Evolutionary conservation across 2,888 invertebrate genomes (phyloP), one percentile per base, ranked within the genome.

Genomic region (Ochropleura plecta): DNA sequence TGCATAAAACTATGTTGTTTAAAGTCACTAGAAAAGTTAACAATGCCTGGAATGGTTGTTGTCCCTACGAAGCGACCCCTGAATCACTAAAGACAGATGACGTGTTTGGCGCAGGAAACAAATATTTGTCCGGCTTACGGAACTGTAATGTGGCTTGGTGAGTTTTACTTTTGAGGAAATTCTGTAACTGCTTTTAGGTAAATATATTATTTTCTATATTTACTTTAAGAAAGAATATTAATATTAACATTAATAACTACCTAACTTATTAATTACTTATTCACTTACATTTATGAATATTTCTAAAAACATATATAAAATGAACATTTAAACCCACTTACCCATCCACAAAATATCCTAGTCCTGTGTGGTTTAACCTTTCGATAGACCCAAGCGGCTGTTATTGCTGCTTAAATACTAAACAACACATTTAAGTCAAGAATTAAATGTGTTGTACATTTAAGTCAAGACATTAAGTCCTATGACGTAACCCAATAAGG

Each of bases 1-100:
- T 51, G 69, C 49, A 69, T 20, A 42, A 42, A 76, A n/a, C 16
- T 5, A 73, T 40, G 30, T 48, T 62, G 73, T 73, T 44, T 59
- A 14, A 49, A 30, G 42, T 40, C 49, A 60, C 16, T n/a, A 51
- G 40, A 51, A 44, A 74, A 59, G 55, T 40, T 40, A 60, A 62
- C 62, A 75, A 75, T 62, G 46, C 40, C 62, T 51, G 40, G 62
- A 53, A 73, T 62, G 30, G 51, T 9, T 40, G 51, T 9, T 40
- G 44, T 60, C 74, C 16, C 51, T 73, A 0, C 12, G 57, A 49
- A 51, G 16, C 62, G 75, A 53, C 62, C 53, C 20, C 46, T 48
- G 40, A 74, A 60, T 62, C 51, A 46, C 46, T 20, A 20, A 63
- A 75, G 51, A 75, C 63, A 16, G 75, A 73, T 73, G 53, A 0